Conservation (phyloP, 2,888 invertebrate genomes). For the Eristalis tenax region DNA sequence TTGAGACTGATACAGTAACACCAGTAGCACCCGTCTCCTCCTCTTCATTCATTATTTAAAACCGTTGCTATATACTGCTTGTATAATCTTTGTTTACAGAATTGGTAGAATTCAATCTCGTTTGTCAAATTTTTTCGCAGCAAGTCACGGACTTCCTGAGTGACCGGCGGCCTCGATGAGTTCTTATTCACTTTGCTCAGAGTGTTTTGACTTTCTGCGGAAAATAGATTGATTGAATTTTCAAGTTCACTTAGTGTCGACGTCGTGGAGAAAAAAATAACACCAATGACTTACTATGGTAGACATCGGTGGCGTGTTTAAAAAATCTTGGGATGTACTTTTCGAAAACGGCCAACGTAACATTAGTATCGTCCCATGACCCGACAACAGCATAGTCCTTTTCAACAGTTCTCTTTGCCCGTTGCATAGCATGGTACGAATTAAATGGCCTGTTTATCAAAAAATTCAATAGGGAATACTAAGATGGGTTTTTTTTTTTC, state of each 20-base stretch:
- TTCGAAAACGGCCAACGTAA: conserved; percentile 89
- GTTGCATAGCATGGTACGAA: conserved; percentile 89
- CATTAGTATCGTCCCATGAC: conserved; percentile 90
- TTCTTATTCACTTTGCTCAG: conserved; percentile 82
- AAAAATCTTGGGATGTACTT: conserved; percentile 91
- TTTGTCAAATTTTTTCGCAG: conserved; percentile 91
- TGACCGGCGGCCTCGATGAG: conserved; percentile 90
- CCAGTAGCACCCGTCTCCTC: neutral
- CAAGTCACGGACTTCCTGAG: conserved; percentile 89
- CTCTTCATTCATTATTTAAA: neutral
- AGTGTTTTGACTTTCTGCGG: conserved; percentile 34
- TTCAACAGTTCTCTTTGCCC: conserved; percentile 90
- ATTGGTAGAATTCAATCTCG: conserved; percentile 94
- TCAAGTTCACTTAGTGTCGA: neutral
- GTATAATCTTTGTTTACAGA: conserved; percentile 91
- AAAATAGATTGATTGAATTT: neutral
- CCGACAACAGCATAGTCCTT: conserved; percentile 92
- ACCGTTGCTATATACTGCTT: conserved; percentile 86
- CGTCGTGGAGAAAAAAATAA: too few species aligned
- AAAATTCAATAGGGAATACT: conserved; percentile 16
- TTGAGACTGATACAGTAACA: neutral
- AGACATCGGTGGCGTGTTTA: conserved; percentile 83
- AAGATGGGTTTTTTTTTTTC: neutral
- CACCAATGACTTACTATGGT: conserved; percentile 53
- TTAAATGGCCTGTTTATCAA: conserved; percentile 87